Conservation (phyloP, 2,113 vertebrate species). For the Conger conger region DNA sequence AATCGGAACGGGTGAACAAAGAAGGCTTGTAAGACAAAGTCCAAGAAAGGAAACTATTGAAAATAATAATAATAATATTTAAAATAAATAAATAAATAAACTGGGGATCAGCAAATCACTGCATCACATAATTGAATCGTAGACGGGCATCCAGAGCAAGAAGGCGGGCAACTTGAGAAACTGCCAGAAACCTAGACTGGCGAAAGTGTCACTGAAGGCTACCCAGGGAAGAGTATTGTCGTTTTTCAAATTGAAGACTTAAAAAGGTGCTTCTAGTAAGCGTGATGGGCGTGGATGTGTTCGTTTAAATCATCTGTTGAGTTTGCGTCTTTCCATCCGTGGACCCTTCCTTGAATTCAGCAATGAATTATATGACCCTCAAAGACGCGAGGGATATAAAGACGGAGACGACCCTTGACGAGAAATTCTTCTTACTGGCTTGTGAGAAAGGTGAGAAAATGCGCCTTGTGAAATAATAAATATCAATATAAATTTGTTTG, state of each 20-base stretch:
- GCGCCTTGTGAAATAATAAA: neutral
- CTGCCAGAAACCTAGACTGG: neutral
- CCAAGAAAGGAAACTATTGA: neutral
- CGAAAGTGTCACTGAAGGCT: neutral
- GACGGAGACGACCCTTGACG: conserved; percentile 75
- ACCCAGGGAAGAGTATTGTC: neutral
- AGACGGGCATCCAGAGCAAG: neutral
- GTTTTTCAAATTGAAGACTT: neutral
- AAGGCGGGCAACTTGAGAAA: neutral
- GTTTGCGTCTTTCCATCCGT: conserved; percentile 73
- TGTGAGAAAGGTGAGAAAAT: conserved; percentile 70
- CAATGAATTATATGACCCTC: conserved; percentile 72
- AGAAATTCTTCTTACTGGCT: conserved; percentile 78
- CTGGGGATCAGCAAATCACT: neutral
- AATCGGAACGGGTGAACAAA: neutral
- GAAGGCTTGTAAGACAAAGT: neutral
- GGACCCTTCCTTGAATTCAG: conserved; percentile 60
- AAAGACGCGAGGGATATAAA: conserved; percentile 80
- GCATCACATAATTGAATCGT: neutral
- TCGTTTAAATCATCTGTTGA: conserved; percentile 29
- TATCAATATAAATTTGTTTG: neutral
- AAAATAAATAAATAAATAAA: neutral
- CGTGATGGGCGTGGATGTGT: neutral
- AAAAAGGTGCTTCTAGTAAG: neutral
- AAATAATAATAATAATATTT: neutral